phyloP scores from a whole-genome alignment of 2,888 invertebrate species.

The Patella ulyssiponensis region DNA sequence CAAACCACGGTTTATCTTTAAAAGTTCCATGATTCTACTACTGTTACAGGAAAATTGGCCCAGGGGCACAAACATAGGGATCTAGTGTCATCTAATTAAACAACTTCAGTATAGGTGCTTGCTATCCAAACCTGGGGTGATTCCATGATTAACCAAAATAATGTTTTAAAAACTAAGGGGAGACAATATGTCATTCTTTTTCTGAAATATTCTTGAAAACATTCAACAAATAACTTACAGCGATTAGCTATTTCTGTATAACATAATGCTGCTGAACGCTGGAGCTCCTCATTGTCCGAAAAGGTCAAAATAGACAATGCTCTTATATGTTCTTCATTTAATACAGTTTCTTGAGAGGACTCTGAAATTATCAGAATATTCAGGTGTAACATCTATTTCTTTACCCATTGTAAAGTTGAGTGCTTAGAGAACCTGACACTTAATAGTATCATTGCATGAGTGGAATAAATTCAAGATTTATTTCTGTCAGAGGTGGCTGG shows the following conservation, averaged over 20 bases:
- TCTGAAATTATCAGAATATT: conserved; percentile 21
- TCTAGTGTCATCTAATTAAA: too few species aligned
- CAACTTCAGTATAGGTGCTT: too few species aligned
- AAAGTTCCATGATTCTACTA: too few species aligned
- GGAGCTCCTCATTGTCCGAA: conserved; percentile 63
- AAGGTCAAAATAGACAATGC: conserved; percentile 62
- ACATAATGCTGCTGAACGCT: conserved; percentile 63
- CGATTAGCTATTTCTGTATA: conserved; percentile 62
- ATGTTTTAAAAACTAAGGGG: too few species aligned
- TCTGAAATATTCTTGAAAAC: too few species aligned
- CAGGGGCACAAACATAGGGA: too few species aligned
- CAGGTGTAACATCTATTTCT: not conserved
- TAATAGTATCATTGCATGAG: not conserved
- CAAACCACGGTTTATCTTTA: too few species aligned
- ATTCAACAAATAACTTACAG: conserved; percentile 41
- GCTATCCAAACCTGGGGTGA: too few species aligned
- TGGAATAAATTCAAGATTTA: not conserved
- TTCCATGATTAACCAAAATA: too few species aligned
- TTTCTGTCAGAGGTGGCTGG: not conserved
- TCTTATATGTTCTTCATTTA: conserved; percentile 57
- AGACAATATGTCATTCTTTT: too few species aligned
- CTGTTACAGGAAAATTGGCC: too few species aligned
- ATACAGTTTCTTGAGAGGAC: conserved; percentile 27
- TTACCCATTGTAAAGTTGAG: not conserved
- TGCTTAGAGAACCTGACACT: not conserved